A percentile compares a stretch with the other conserved stretches of the same genome.
These are phyloP conservation scores for Stenolophus ochropezus DNA, from an alignment of 2,888 invertebrate species.

Conservation along the genomic window DNA sequence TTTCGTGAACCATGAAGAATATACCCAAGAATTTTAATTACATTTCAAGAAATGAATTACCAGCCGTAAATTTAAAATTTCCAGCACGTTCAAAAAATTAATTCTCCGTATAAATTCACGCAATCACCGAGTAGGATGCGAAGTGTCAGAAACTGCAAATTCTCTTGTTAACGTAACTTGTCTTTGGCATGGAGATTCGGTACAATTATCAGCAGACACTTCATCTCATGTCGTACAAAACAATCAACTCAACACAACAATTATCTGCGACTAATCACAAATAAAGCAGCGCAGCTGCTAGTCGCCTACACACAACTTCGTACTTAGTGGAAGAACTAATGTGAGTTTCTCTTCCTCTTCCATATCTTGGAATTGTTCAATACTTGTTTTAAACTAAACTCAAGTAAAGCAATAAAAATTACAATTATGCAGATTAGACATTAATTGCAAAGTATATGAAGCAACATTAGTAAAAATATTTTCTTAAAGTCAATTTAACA, in stretches of 20 bases:
- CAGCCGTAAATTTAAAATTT: constrained; percentile 19
- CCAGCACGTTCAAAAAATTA: constrained; percentile 30
- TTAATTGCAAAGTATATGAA: no score
- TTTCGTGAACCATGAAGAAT: constrained; percentile 7
- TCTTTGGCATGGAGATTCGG: neutral
- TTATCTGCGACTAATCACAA: constrained; percentile 21
- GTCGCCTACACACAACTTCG: neutral
- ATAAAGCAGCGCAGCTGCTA: neutral
- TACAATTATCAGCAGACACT: constrained; percentile 11
- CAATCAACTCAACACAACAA: neutral
- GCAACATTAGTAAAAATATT: no score
- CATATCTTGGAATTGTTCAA: neutral
- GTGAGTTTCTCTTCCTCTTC: neutral
- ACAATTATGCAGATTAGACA: no score
- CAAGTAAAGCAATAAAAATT: no score
- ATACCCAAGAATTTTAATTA: constrained; percentile 25
- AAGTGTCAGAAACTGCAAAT: neutral
- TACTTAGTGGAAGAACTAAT: neutral
- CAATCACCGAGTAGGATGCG: no score
- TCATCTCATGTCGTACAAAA: constrained; percentile 2
- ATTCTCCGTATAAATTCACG: no score
- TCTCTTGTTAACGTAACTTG: neutral
- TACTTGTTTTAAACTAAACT: no score
- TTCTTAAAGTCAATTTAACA: no score
- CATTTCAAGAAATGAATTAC: constrained; percentile 24